Conservation (phyloP, 2,797 vertebrate species). For the Aulostomus chinensis region DNA sequence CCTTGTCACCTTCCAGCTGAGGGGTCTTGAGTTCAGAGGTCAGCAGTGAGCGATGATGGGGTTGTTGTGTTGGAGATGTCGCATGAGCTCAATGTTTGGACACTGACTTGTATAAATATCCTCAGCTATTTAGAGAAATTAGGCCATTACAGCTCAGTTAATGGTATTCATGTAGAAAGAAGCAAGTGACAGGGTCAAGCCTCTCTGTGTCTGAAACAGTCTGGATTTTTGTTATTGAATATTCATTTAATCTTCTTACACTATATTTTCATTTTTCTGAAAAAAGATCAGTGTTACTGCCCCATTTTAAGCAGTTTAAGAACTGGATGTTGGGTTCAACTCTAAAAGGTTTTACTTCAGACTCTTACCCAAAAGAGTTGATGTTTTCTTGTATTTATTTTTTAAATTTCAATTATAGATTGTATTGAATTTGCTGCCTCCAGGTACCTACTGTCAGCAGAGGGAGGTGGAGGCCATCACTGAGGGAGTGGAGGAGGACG, state of each 20-base stretch:
- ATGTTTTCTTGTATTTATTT: too few species aligned
- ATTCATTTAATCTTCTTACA: neutral
- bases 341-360: too few species aligned
- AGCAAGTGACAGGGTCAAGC: neutral
- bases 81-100: too few species aligned
- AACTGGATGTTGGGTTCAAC: too few species aligned
- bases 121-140: slow-evolving; percentile 6
- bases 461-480: slow-evolving; percentile 98
- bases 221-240: neutral
- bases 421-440: neutral
- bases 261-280: neutral
- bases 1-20: slow-evolving; percentile 95
- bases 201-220: neutral
- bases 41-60: slow-evolving; percentile 40
- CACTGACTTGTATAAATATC: too few species aligned
- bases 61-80: too few species aligned
- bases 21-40: slow-evolving; percentile 99
- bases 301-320: too few species aligned
- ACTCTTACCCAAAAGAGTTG: too few species aligned
- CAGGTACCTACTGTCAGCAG: slow-evolving; percentile 98
- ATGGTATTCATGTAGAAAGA: neutral
- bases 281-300: neutral
- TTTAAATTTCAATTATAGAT: too few species aligned
- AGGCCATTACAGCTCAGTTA: too few species aligned
- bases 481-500: slow-evolving; percentile 98